Percentiles rank a stretch among this genome's conserved stretches.
Conservation (phyloP, 2,113 vertebrate genomes). For the Microtus ochrogaster region DNA sequence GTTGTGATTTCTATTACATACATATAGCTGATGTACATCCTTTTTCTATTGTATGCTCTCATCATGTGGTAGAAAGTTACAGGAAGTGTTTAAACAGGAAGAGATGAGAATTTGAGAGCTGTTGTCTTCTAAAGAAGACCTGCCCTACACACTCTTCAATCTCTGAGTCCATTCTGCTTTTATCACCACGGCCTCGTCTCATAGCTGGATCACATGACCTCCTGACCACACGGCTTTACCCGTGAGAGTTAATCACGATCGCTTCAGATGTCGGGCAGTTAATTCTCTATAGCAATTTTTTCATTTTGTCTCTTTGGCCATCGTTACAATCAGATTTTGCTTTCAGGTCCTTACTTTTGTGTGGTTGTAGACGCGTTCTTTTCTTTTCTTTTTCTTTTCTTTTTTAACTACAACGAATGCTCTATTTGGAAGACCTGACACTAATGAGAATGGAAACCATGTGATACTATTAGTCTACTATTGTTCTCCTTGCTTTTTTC, state of each 20-base stretch:
- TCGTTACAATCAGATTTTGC: background rate
- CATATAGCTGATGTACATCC: background rate
- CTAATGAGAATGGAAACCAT: slow-evolving; percentile 22
- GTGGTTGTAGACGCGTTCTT: background rate
- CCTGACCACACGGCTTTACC: background rate
- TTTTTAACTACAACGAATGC: slow-evolving; percentile 24
- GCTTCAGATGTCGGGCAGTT: background rate
- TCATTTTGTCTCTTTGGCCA: background rate
- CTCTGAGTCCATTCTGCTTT: background rate
- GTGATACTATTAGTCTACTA: background rate
- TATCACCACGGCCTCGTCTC: background rate
- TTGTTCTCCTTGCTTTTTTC: slow-evolving; percentile 40
- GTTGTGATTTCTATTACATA: background rate
- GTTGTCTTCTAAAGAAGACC: background rate
- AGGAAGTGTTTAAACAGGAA: background rate
- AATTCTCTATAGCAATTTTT: background rate
- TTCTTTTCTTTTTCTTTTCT: too few species aligned
- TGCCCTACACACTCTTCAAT: background rate
- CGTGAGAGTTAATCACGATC: background rate
- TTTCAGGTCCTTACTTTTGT: background rate
- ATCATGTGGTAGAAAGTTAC: background rate
- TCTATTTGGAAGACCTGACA: slow-evolving; percentile 32
- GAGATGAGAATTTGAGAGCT: background rate
- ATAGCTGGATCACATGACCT: too few species aligned
- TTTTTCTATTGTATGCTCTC: background rate